phyloP scores from a whole-genome alignment of 2,113 vertebrate species.

The Dermatemys mawii region DNA sequence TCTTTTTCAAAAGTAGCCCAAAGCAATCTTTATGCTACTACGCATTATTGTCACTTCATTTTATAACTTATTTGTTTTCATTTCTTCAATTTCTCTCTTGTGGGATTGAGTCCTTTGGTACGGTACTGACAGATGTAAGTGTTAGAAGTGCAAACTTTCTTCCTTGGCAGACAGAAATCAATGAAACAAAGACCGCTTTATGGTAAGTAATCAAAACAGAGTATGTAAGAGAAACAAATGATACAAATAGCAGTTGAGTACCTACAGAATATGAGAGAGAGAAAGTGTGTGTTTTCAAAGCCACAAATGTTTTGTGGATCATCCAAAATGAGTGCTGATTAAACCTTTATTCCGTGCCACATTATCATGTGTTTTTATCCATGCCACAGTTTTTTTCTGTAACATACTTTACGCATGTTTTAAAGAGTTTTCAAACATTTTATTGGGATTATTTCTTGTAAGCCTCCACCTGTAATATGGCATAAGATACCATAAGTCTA shows the following conservation, averaged over 20 bases:
- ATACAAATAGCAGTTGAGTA: slow-evolving; percentile 6
- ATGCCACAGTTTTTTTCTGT: too few relatives aligned
- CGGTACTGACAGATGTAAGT: slow-evolving; percentile 36
- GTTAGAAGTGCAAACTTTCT: slow-evolving; percentile 48
- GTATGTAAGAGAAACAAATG: slow-evolving; percentile 10
- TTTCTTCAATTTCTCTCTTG: slow-evolving; percentile 68
- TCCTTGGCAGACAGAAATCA: slow-evolving; percentile 47
- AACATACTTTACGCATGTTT: background rate
- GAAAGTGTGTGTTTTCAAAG: background rate
- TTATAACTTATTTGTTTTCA: slow-evolving; percentile 71
- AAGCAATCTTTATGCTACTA: slow-evolving; percentile 64
- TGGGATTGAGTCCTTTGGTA: slow-evolving; percentile 45
- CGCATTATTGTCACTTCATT: slow-evolving; percentile 67
- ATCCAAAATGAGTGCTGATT: background rate
- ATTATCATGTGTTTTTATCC: background rate
- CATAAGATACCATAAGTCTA: background rate
- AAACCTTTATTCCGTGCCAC: background rate
- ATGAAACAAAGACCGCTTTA: slow-evolving; percentile 33
- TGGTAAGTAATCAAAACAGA: slow-evolving; percentile 37
- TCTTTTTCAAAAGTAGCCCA: slow-evolving; percentile 55
- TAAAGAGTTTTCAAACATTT: background rate
- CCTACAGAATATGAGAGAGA: too few relatives aligned
- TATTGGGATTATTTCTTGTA: background rate
- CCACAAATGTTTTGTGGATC: background rate
- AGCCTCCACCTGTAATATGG: background rate